Percentiles rank a stretch among this genome's conserved stretches.
Conservation (phyloP, 1,140 invertebrate species). For the Cotesia chilonis region DNA sequence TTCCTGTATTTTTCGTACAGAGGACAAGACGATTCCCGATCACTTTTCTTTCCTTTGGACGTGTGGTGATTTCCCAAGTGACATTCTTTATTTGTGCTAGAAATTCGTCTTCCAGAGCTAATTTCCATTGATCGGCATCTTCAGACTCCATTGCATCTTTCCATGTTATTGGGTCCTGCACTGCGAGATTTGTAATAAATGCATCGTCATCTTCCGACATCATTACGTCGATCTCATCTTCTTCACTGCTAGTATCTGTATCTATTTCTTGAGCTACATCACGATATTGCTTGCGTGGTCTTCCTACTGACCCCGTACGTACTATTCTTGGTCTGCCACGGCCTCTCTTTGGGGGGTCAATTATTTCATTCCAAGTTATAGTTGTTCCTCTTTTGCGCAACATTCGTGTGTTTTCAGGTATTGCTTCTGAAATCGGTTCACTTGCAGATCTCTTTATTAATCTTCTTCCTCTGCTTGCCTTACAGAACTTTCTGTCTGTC, state of each 20-base stretch:
- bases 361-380: background rate
- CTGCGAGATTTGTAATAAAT: slow-evolving; percentile 22
- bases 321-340: slow-evolving; percentile 27
- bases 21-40: slow-evolving; percentile 47
- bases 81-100: slow-evolving; percentile 38
- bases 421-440: background rate
- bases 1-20: slow-evolving; percentile 36
- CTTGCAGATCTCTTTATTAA: background rate
- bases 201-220: slow-evolving; percentile 15
- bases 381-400: slow-evolving; percentile 7
- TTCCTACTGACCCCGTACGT: slow-evolving; percentile 22
- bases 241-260: background rate
- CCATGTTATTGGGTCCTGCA: slow-evolving; percentile 19
- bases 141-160: slow-evolving; percentile 27
- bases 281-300: slow-evolving; percentile 33
- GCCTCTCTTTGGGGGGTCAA: slow-evolving; percentile 15
- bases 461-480: background rate
- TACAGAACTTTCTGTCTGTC: background rate
- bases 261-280: background rate
- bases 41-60: slow-evolving; percentile 37
- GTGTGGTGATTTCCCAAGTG: slow-evolving; percentile 39
- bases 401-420: background rate
- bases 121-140: slow-evolving; percentile 32
- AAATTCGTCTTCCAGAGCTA: slow-evolving; percentile 37
- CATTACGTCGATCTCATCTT: background rate